These are phyloP conservation scores for Bursaphelenchus okinawaensis DNA, from an alignment of 2,888 invertebrate genomes.

Conservation along the genomic window DNA sequence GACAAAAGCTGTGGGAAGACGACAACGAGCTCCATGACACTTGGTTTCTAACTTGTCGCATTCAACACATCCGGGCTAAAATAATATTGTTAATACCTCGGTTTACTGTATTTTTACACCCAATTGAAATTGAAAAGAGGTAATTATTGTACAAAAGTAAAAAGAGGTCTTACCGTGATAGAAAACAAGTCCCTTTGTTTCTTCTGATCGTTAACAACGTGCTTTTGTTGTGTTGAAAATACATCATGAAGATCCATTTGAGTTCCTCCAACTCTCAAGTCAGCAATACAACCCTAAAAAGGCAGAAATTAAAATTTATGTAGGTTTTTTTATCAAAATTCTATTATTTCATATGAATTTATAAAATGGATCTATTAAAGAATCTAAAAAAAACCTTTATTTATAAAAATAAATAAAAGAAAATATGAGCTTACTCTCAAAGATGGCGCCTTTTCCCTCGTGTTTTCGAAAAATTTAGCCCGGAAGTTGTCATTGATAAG, in stretches of 20 bases:
- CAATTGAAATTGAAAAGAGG: too few species aligned
- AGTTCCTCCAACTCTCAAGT: neutral
- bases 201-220: neutral
- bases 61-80: neutral
- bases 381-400: too few species aligned
- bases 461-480: neutral
- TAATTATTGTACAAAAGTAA: neutral
- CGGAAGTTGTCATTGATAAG: neutral
- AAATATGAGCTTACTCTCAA: neutral
- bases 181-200: neutral
- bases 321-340: too few species aligned
- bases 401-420: neutral
- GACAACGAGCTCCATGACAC: neutral
- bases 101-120: too few species aligned
- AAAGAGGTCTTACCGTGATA: neutral
- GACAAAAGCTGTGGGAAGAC: neutral
- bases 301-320: too few species aligned
- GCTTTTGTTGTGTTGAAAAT: neutral
- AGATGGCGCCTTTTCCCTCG: neutral
- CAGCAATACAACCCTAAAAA: neutral
- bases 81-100: too few species aligned
- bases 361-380: too few species aligned
- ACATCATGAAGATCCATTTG: neutral
- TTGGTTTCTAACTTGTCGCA: neutral
- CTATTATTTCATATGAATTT: too few species aligned